Evolutionary conservation across 2,888 invertebrate species (phyloP).

Genomic region (Galerucella pusilla): DNA sequence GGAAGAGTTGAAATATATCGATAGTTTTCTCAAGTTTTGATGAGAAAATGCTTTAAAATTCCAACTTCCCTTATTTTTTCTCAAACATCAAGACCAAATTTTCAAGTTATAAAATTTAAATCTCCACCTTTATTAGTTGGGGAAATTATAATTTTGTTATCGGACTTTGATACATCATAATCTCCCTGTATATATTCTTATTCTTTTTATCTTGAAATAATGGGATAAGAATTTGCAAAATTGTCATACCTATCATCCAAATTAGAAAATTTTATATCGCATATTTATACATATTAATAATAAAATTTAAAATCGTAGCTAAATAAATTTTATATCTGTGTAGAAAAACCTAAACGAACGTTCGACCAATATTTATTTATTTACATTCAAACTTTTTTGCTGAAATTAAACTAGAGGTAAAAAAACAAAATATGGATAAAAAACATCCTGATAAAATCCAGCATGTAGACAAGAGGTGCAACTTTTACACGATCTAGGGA

Average conservation of each 20-base stretch:
- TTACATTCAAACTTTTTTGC: not conserved
- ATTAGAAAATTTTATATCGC: not conserved
- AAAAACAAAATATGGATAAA: slow-evolving; percentile 1
- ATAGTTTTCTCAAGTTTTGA: too few relatives aligned
- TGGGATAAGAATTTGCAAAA: not conserved
- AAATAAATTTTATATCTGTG: not conserved
- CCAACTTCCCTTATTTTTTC: too few relatives aligned
- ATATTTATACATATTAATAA: not conserved
- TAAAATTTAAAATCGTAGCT: not conserved
- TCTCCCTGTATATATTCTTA: too few relatives aligned
- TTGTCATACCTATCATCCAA: not conserved
- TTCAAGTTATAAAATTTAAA: too few relatives aligned
- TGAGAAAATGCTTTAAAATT: too few relatives aligned
- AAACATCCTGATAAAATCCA: slow-evolving; percentile 18
- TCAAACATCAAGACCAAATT: too few relatives aligned
- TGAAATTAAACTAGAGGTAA: not conserved
- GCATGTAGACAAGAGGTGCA: slow-evolving; percentile 36
- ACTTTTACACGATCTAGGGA: slow-evolving; percentile 44
- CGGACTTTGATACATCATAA: too few relatives aligned
- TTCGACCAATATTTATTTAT: not conserved
- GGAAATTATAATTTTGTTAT: too few relatives aligned
- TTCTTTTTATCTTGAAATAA: too few relatives aligned
- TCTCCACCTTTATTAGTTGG: too few relatives aligned
- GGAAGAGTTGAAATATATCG: too few relatives aligned
- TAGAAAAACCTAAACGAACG: not conserved